Percentiles rank a stretch among this genome's conserved stretches.
phyloP scores from a whole-genome alignment of 2,888 invertebrate genomes.

The Mantis religiosa region DNA sequence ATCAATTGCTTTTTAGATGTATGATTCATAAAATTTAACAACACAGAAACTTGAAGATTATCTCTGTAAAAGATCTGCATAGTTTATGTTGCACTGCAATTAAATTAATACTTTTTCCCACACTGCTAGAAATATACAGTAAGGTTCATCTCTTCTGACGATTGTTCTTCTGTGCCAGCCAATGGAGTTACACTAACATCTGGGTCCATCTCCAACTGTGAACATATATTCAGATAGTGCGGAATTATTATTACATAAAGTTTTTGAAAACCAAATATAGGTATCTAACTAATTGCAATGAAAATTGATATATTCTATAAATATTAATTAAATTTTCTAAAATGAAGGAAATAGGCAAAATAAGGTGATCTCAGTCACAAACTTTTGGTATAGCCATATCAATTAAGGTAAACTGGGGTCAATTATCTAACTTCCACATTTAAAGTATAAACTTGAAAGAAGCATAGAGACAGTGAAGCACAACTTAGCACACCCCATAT shows the following conservation, averaged over 20 bases:
- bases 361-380: too few relatives aligned
- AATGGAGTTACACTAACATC: constrained; percentile 45
- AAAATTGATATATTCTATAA: not conserved
- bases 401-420: too few relatives aligned
- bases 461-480: too few relatives aligned
- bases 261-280: too few relatives aligned
- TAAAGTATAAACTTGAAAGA: too few relatives aligned
- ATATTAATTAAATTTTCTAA: too few relatives aligned
- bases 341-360: too few relatives aligned
- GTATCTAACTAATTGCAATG: not conserved
- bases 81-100: not conserved
- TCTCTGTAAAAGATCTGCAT: not conserved
- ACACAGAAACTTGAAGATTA: not conserved
- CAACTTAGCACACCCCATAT: too few relatives aligned
- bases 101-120: not conserved
- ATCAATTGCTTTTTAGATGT: too few relatives aligned
- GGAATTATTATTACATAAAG: not conserved
- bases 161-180: constrained; percentile 34
- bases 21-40: too few relatives aligned
- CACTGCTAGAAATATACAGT: constrained; percentile 61
- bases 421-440: too few relatives aligned
- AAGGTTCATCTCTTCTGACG: constrained; percentile 58
- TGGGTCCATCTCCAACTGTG: constrained; percentile 43
- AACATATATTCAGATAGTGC: not conserved
- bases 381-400: too few relatives aligned